These are phyloP conservation scores for Phania funesta DNA, from an alignment of 2,888 invertebrate species.

Conservation along the genomic window DNA sequence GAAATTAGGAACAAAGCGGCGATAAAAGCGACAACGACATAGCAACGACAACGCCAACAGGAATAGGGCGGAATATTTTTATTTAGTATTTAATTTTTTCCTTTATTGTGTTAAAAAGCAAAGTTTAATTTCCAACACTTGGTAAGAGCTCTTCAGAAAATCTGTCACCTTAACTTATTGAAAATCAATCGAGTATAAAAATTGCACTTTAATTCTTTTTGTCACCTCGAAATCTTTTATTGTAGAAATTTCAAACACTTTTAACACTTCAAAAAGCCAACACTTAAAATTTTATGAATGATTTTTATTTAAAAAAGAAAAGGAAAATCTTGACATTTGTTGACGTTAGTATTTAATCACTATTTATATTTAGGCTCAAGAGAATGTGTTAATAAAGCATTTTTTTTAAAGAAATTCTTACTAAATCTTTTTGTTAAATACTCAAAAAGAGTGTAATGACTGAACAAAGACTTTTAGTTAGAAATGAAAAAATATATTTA, in stretches of 20 bases:
- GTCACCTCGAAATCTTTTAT: slow-evolving; percentile 10
- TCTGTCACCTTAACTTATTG: background rate
- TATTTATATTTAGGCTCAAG: slow-evolving; percentile 55
- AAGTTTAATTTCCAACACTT: background rate
- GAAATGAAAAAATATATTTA: background rate
- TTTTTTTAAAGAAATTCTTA: slow-evolving; percentile 9
- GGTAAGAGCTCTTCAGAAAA: background rate
- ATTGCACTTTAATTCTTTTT: slow-evolving; percentile 27
- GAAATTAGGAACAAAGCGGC: too few species aligned
- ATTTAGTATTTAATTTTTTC: background rate
- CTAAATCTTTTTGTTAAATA: slow-evolving; percentile 37
- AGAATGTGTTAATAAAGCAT: slow-evolving; percentile 49
- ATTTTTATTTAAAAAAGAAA: slow-evolving; percentile 6
- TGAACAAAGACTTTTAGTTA: background rate
- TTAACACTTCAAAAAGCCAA: background rate
- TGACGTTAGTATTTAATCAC: slow-evolving; percentile 6
- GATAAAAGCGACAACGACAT: too few species aligned
- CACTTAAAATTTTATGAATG: slow-evolving; percentile 34
- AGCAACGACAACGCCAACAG: too few species aligned
- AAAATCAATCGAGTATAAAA: slow-evolving; percentile 30
- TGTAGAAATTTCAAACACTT: background rate
- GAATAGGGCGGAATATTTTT: too few species aligned
- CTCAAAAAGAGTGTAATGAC: background rate
- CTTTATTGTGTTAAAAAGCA: background rate
- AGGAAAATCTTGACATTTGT: background rate